Conservation (phyloP, 2,888 invertebrate genomes). For the Conomelus anceps region DNA sequence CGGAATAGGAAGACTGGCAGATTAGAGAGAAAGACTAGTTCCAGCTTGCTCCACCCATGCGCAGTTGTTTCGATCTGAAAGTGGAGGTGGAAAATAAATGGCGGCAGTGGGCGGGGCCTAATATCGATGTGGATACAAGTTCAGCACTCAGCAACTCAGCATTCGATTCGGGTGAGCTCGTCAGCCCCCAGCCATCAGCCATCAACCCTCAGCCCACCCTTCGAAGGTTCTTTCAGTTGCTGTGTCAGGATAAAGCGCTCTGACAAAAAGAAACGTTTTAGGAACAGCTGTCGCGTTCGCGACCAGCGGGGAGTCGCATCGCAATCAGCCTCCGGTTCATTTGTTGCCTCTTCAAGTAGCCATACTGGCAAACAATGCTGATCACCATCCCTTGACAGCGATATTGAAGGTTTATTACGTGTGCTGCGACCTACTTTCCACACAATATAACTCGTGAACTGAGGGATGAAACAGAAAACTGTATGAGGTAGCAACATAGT, state of each 20-base stretch:
- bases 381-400: not conserved
- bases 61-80: not conserved
- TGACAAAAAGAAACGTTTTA: not conserved
- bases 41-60: too few species aligned
- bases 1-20: not conserved
- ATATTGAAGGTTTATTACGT: not conserved
- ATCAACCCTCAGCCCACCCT: not conserved
- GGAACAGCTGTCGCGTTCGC: not conserved
- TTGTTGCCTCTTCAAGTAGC: not conserved
- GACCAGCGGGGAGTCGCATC: not conserved
- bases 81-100: not conserved
- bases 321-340: not conserved
- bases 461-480: not conserved
- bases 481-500: not conserved
- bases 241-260: too few species aligned
- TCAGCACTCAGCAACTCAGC: not conserved
- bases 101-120: not conserved
- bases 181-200: too few species aligned
- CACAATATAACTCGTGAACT: not conserved
- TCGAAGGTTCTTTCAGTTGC: too few species aligned
- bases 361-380: not conserved
- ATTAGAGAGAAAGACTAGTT: not conserved
- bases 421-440: not conserved
- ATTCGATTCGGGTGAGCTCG: not conserved
- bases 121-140: too few species aligned